These are phyloP conservation scores for Cryptus armator DNA, from an alignment of 2,888 invertebrate genomes.

Conservation along the genomic window DNA sequence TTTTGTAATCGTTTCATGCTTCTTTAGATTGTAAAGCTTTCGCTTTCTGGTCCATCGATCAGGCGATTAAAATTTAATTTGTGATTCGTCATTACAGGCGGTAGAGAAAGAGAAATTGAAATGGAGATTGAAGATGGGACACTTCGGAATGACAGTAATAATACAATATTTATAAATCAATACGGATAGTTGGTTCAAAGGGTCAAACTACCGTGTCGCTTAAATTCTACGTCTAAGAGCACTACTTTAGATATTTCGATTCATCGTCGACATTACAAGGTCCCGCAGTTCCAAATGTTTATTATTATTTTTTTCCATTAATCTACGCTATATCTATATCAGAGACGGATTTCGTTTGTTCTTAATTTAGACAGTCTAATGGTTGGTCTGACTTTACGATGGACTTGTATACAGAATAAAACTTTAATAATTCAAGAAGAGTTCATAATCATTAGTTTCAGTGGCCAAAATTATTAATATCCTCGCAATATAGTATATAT, in stretches of 20 bases:
- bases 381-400: constrained; percentile 55
- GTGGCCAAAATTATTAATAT: neutral
- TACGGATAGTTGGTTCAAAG: constrained; percentile 58
- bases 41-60: constrained; percentile 63
- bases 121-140: constrained; percentile 28
- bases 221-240: constrained; percentile 53
- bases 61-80: constrained; percentile 38
- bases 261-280: constrained; percentile 64
- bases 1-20: constrained; percentile 15
- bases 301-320: constrained; percentile 18
- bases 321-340: constrained; percentile 28
- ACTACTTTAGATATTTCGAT: constrained; percentile 59
- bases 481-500: neutral
- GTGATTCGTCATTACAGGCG: constrained; percentile 11
- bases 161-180: constrained; percentile 59
- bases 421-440: constrained; percentile 12
- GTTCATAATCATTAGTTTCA: neutral
- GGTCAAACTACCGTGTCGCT: constrained; percentile 30
- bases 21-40: constrained; percentile 55
- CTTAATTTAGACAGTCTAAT: constrained; percentile 62
- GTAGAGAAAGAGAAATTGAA: constrained; percentile 20
- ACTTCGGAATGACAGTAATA: constrained; percentile 52
- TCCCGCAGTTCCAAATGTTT: constrained; percentile 68
- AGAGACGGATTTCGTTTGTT: constrained; percentile 57
- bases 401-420: constrained; percentile 11